These are phyloP conservation scores for Lophotis ruficrista DNA, from an alignment of 2,113 vertebrate species.

Conservation along the genomic window DNA sequence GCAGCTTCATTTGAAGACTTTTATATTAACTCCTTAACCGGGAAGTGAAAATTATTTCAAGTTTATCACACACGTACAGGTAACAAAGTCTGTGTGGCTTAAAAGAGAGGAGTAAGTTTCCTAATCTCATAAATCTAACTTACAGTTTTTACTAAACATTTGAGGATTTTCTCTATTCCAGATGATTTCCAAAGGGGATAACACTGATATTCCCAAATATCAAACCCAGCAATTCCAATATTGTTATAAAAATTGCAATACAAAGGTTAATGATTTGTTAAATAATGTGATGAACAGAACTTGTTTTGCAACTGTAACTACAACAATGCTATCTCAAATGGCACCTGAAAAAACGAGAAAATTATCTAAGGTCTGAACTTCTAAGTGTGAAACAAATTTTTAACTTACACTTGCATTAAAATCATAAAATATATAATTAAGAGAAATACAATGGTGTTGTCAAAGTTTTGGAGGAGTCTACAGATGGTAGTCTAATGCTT, in stretches of 20 bases:
- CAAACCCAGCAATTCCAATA: background rate
- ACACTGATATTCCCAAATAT: background rate
- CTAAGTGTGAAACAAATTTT: background rate
- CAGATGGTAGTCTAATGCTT: background rate
- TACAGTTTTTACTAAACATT: background rate
- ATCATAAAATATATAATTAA: background rate
- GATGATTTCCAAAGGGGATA: background rate
- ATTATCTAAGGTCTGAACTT: background rate
- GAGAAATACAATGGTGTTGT: background rate
- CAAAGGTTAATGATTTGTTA: background rate
- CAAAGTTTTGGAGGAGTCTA: background rate
- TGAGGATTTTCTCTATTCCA: background rate
- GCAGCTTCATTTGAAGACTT: background rate
- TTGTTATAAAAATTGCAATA: background rate
- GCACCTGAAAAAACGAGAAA: background rate
- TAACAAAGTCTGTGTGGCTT: background rate
- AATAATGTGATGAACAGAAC: background rate
- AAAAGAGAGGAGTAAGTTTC: background rate
- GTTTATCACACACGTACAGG: background rate
- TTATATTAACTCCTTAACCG: background rate
- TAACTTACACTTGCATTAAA: background rate
- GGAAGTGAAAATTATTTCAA: background rate
- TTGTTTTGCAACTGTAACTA: background rate
- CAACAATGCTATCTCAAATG: background rate
- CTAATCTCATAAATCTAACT: background rate